phyloP scores from a whole-genome alignment of 2,797 vertebrate species.

The Gallirallus australis region DNA sequence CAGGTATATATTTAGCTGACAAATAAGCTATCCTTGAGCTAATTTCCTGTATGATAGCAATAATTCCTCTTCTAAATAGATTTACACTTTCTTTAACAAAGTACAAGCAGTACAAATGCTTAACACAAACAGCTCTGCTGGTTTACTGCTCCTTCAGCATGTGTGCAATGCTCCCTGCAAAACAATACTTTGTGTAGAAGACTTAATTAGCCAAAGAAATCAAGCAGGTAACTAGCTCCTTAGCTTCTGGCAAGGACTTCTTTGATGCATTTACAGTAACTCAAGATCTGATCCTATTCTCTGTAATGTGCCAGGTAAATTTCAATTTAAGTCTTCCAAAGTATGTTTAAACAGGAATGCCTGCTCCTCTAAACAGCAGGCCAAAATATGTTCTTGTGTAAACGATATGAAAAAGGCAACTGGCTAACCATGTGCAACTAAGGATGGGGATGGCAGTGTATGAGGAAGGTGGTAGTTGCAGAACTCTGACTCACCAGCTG shows the following conservation, averaged over 20 bases:
- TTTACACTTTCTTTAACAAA: neutral
- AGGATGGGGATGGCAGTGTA: fast-evolving
- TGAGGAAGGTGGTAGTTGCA: neutral
- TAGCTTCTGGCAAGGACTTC: neutral
- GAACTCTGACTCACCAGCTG: neutral
- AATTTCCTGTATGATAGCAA: neutral
- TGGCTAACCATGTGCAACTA: fast-evolving
- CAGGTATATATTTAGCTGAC: neutral
- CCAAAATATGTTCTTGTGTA: neutral
- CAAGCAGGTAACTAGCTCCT: neutral
- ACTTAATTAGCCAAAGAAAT: neutral
- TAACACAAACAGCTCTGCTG: neutral
- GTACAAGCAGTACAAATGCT: neutral
- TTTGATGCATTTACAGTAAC: neutral
- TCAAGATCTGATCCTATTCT: neutral
- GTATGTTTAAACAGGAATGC: neutral
- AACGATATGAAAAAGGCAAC: neutral
- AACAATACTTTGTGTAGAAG: neutral
- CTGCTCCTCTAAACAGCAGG: neutral
- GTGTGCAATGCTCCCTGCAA: neutral
- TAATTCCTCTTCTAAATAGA: neutral
- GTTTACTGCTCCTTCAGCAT: neutral
- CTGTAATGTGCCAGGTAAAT: neutral
- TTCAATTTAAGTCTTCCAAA: neutral
- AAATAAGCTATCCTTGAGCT: neutral